These are phyloP conservation scores for Diachasma alloeum DNA, from an alignment of 1,140 invertebrate genomes.

Conservation along the genomic window DNA sequence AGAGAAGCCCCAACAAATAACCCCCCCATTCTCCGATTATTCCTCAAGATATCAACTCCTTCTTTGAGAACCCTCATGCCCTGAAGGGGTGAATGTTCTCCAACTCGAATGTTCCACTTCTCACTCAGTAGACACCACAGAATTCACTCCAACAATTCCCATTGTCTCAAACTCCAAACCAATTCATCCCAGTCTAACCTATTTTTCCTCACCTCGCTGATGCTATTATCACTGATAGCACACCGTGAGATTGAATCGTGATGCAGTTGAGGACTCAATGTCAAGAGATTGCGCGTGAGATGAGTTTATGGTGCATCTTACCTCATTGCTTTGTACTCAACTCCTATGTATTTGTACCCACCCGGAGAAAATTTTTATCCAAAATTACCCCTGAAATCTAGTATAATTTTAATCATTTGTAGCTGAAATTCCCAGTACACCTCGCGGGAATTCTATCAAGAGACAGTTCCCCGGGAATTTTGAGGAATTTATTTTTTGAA, in stretches of 20 bases:
- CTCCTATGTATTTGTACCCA: too few species aligned
- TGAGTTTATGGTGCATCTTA: slow-evolving; percentile 4
- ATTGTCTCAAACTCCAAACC: background rate
- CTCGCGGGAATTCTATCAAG: too few species aligned
- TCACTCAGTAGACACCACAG: background rate
- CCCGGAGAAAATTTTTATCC: too few species aligned
- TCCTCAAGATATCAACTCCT: background rate
- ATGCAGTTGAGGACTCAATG: slow-evolving; percentile 19
- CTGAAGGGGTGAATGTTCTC: slow-evolving; percentile 27
- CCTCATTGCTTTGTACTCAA: too few species aligned
- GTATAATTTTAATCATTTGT: too few species aligned
- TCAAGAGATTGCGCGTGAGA: slow-evolving; percentile 14
- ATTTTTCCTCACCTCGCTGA: background rate
- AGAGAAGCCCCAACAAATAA: background rate
- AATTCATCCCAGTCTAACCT: background rate
- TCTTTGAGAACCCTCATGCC: background rate
- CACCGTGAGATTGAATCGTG: slow-evolving; percentile 14
- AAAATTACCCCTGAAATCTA: too few species aligned
- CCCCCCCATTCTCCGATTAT: background rate
- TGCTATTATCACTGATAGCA: too few species aligned
- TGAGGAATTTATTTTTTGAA: too few species aligned
- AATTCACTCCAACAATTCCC: background rate
- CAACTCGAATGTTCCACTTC: slow-evolving; percentile 25
- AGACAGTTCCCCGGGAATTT: too few species aligned
- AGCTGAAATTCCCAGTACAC: too few species aligned